phyloP scores from a whole-genome alignment of 2,888 invertebrate genomes.

The Dynastes tityus region DNA sequence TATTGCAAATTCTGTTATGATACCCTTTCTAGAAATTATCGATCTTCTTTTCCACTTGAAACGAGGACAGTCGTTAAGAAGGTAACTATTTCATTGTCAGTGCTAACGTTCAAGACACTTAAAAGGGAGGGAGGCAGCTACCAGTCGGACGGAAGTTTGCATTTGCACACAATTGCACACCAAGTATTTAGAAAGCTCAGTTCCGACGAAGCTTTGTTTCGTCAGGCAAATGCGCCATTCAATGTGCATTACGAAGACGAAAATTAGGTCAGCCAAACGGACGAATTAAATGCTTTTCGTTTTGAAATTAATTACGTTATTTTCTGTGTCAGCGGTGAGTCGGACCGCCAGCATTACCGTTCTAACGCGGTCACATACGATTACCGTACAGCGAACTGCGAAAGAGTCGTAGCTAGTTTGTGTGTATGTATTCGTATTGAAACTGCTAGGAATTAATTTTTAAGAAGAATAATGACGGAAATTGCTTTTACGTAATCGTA shows the following conservation, averaged over 20 bases:
- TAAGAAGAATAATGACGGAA: no score
- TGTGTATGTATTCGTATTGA: neutral
- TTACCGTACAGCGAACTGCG: neutral
- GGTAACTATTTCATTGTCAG: neutral
- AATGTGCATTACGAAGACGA: neutral
- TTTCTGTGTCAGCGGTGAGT: slow-evolving; percentile 23
- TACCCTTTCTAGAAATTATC: neutral
- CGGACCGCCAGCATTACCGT: neutral
- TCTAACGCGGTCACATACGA: neutral
- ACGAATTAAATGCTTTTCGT: slow-evolving; percentile 38
- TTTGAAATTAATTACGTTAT: slow-evolving; percentile 36
- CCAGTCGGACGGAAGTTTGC: neutral
- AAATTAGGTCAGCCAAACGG: slow-evolving; percentile 38
- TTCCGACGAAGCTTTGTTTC: slow-evolving; percentile 26
- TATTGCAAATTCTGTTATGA: no score
- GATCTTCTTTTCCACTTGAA: neutral
- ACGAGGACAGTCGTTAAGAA: slow-evolving; percentile 7
- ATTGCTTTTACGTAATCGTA: no score
- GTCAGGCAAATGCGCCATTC: slow-evolving; percentile 21
- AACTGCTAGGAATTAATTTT: neutral
- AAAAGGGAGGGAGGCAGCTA: neutral
- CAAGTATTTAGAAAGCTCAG: slow-evolving; percentile 12
- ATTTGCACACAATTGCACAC: neutral
- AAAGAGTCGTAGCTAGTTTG: neutral
- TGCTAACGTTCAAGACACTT: neutral